Evolutionary conservation across 2,888 invertebrate genomes (phyloP), one percentile per base, ranked within the genome.

Genomic region (Biston stratarius): DNA sequence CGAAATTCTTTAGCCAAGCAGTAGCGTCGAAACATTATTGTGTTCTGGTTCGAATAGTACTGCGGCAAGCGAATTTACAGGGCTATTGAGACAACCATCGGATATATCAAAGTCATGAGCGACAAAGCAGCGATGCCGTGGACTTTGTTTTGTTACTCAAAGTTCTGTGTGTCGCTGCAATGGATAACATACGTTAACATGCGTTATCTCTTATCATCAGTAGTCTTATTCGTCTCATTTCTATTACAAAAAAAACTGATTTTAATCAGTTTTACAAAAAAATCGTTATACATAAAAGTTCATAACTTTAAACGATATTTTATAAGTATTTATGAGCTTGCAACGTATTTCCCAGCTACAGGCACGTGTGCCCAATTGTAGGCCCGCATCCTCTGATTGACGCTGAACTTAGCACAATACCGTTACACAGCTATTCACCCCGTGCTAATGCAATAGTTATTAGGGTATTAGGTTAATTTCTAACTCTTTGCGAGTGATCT

Each of bases 341-440:
- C 85, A 86, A 79, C 79, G 81, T 77, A 58, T 71, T 86, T 86
- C 87, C 83, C 84, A 83, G 73, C 71, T 66, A 82, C 3, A 2
- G 92, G 85, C 94, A 88, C 93, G 93, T 94, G 93, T 83, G 77
- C 73, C 83, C 87, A 90, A 92, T 94, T 92, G 90, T 86, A 84
- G 66, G 77, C 93, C 93, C 92, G 93, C 93, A 94, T 94, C 81
- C 77, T 83, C 84, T 91, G 91, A 92, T 92, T 93, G 90, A 88
- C 88, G 84, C 75, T 80, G 78, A 85, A 83, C 83, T 84, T 80
- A 74, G 78, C 72, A 74, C 84, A 84, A 84, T 88, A 85, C 90
- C 87, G 90, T 88, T 90, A 89, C 88, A 88, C 85, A 87, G 88
- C 88, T 84, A 69, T 76, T 76, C 83, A 78, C 82, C 78, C 83